phyloP scores from a whole-genome alignment of 2,888 invertebrate species.

The Seira sanloemensis region DNA sequence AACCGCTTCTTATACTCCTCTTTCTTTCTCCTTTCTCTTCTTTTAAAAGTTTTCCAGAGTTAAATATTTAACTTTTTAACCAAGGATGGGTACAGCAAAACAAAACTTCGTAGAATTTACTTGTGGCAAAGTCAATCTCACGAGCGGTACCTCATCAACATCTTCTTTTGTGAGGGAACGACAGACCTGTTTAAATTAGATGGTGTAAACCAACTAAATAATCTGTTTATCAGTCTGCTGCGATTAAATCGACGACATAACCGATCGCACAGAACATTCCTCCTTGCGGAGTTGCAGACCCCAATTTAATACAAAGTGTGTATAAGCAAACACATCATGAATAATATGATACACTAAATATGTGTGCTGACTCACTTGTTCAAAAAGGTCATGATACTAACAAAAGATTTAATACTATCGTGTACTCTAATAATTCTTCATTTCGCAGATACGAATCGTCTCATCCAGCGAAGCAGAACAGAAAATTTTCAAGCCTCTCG shows the following conservation, averaged over 20 bases:
- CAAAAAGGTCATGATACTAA: no score
- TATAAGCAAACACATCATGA: neutral
- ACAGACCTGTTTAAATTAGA: neutral
- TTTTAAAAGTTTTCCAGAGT: no score
- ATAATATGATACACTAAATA: no score
- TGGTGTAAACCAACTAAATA: neutral
- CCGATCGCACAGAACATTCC: slow-evolving; percentile 71
- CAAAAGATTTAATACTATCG: neutral
- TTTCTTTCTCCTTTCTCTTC: slow-evolving; percentile 45
- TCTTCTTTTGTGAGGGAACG: no score
- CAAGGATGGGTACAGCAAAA: no score
- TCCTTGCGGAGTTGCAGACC: slow-evolving; percentile 69
- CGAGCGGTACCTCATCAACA: no score
- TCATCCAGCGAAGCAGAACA: slow-evolving; percentile 70
- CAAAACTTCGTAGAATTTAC: no score
- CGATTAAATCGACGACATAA: slow-evolving; percentile 61
- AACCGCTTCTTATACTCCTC: slow-evolving; percentile 55
- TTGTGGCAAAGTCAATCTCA: no score
- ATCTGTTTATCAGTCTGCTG: slow-evolving; percentile 66
- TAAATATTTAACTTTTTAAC: no score
- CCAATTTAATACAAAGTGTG: slow-evolving; percentile 66
- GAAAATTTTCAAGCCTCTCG: slow-evolving; percentile 66
- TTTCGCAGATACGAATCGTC: slow-evolving; percentile 71
- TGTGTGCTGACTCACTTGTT: no score
- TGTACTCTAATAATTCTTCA: slow-evolving; percentile 67